These are phyloP conservation scores for Plectrocnemia conspersa DNA, from an alignment of 1,140 invertebrate species.

Conservation along the genomic window DNA sequence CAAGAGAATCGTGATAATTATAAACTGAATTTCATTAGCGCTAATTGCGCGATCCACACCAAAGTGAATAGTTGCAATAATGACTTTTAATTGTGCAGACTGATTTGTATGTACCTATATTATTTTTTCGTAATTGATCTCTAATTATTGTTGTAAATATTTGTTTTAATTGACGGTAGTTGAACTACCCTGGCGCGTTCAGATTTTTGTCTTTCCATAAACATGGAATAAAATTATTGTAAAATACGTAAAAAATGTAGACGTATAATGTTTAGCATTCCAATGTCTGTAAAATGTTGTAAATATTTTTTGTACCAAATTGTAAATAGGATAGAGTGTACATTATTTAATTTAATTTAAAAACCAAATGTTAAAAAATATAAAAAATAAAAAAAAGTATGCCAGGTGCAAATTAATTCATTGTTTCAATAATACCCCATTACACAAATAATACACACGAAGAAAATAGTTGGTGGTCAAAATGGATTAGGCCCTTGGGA, in stretches of 20 bases:
- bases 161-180: no score
- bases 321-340: conserved; percentile 32
- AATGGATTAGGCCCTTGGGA: conserved; percentile 25
- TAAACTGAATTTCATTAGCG: not conserved
- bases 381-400: no score
- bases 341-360: conserved; percentile 34
- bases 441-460: conserved; percentile 1
- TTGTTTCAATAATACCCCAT: not conserved
- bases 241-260: not conserved
- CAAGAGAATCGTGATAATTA: conserved; percentile 46
- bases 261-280: conserved; percentile 29
- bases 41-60: not conserved
- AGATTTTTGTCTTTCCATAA: no score
- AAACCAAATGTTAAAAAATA: conserved; percentile 30
- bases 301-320: conserved; percentile 34
- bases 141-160: not conserved
- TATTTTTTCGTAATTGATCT: conserved; percentile 27
- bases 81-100: conserved; percentile 21
- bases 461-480: conserved; percentile 5
- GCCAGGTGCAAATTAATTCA: no score
- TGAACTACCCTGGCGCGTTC: no score
- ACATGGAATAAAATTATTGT: not conserved
- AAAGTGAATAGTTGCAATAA: conserved; percentile 30
- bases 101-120: conserved; percentile 33
- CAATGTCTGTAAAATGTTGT: conserved; percentile 28